Evolutionary conservation across 2,888 invertebrate genomes (phyloP), one percentile per base, ranked within the genome.

Genomic region (Meteorus colon): DNA sequence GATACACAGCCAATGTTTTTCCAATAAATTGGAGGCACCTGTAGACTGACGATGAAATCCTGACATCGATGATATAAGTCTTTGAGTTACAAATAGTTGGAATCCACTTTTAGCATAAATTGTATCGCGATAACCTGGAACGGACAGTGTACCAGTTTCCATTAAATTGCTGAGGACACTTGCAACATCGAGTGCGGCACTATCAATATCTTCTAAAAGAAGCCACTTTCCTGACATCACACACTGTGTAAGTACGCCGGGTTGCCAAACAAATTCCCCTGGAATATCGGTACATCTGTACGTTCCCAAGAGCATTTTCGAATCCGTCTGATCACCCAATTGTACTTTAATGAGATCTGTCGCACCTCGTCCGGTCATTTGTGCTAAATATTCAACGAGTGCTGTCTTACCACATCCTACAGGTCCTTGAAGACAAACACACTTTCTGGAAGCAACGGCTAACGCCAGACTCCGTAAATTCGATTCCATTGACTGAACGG

Each of bases 181-280:
- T 0, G 96, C 94, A 0, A 99, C 97, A 89, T 99, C 99, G 86
- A 96, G 93, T 1, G 97, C 96, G 1, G 98, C 98, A 78, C 94
- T 94, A 88, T 99, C 98, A 67, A 99, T 94, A 88, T 99, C 99
- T 91, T 99, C 99, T 78, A 99, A 90, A 2, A 99, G 91, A 34
- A 99, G 90, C 98, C 99, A 99, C 85, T 95, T 93, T 0, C 97
- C 97, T 84, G 94, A 92, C 85, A 93, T 91, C 5, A 97, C 96
- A 69, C 97, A 97, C 93, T 95, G 87, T 4, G 98, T 97, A 73
- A 99, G 90, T 69, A 97, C 95, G n/a, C 98, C 98, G 1, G 98
- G 95, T 82, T 96, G 93, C 99, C 99, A 99, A 27, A 97, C 91
- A 91, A 99, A 99, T 90, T 99, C 97, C 16, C 99, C 99, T 0